Evolutionary conservation across 2,113 vertebrate genomes (phyloP).

Genomic region (Sprattus sprattus): DNA sequence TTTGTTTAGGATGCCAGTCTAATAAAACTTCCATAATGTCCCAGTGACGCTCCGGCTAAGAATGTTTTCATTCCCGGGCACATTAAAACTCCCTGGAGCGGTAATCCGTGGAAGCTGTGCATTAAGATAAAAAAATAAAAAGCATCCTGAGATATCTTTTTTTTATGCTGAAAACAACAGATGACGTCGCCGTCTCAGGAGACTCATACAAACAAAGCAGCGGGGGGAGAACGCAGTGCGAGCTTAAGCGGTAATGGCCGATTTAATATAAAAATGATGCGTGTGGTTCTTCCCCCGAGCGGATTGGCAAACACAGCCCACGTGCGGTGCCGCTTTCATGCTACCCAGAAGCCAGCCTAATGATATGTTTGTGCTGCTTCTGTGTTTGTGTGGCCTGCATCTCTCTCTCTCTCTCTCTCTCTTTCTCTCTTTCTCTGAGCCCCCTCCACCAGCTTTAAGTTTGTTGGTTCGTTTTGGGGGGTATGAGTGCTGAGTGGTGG

Average conservation of each 20-base stretch:
- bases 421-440: background rate
- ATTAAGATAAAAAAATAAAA: background rate
- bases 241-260: conserved; percentile 34
- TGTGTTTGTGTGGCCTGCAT: conserved; percentile 46
- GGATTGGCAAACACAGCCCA: conserved; percentile 32
- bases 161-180: conserved; percentile 4
- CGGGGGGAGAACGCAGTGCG: background rate
- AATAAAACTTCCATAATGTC: background rate
- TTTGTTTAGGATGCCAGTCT: background rate
- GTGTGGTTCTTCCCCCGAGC: conserved; percentile 13
- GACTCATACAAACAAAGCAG: background rate
- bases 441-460: conserved; percentile 27
- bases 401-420: background rate
- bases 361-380: conserved; percentile 50
- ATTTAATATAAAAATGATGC: conserved; percentile 31
- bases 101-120: background rate
- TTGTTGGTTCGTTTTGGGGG: conserved; percentile 50
- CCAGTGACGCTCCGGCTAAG: background rate
- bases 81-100: background rate
- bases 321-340: conserved; percentile 13
- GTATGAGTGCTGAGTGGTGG: conserved; percentile 11
- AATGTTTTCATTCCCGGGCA: conserved; percentile 5
- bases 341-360: conserved; percentile 33
- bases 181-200: background rate
- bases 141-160: background rate